phyloP scores from a whole-genome alignment of 2,797 vertebrate genomes.

The Aphelocoma californica region DNA sequence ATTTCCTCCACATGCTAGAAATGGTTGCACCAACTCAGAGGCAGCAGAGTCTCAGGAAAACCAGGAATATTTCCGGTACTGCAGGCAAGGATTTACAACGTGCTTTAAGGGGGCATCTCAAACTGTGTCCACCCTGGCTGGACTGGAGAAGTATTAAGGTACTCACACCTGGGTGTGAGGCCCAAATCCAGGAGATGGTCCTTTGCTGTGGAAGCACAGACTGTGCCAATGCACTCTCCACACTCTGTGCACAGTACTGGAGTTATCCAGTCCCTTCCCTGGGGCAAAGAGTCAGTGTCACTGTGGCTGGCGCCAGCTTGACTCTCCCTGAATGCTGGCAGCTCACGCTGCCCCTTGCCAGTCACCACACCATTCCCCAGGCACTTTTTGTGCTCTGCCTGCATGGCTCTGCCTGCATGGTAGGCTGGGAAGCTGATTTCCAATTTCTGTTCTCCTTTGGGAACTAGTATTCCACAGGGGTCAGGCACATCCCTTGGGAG shows the following conservation, averaged over 20 bases:
- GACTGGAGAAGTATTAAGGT: background rate
- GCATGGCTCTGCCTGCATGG: background rate
- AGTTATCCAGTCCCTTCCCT: background rate
- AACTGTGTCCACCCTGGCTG: background rate
- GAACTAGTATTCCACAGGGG: background rate
- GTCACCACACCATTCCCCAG: fast-evolving
- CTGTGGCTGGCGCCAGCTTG: background rate
- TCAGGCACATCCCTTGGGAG: background rate
- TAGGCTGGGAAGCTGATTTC: background rate
- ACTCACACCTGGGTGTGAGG: background rate
- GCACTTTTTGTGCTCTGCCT: background rate
- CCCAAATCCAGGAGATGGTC: background rate
- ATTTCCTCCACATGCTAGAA: background rate
- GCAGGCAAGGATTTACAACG: background rate
- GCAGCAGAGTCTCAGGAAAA: background rate
- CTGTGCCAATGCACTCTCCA: fast-evolving
- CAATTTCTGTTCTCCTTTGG: background rate
- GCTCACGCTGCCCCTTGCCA: fast-evolving
- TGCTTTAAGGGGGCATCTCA: background rate
- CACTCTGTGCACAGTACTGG: background rate
- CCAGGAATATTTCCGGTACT: background rate
- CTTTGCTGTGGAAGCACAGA: background rate
- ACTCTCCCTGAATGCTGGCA: background rate
- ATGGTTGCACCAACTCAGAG: fast-evolving
- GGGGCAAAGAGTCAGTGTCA: background rate